phyloP scores from a whole-genome alignment of 2,888 invertebrate genomes.

The Drosophila borborema region DNA sequence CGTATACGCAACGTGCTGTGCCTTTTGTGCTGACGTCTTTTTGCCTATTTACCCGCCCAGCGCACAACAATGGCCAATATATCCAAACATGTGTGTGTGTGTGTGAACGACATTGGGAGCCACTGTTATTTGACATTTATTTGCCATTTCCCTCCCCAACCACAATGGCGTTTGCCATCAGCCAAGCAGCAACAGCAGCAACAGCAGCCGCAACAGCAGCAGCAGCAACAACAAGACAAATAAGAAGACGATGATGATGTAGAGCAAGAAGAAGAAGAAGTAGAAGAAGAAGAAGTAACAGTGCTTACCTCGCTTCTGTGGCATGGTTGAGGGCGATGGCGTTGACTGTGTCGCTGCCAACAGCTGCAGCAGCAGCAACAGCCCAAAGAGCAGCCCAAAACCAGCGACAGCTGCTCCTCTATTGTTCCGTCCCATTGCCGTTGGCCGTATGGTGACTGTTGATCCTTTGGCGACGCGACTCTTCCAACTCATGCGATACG shows the following conservation, averaged over 20 bases:
- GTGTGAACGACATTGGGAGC: constrained; percentile 25
- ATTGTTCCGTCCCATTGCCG: constrained; percentile 60
- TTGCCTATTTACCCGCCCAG: constrained; percentile 50
- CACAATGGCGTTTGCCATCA: constrained; percentile 27
- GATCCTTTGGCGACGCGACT: constrained; percentile 34
- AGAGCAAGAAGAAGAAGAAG: background rate
- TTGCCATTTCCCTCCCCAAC: constrained; percentile 70
- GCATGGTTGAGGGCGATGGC: constrained; percentile 84
- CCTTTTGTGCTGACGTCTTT: constrained; percentile 66
- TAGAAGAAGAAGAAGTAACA: constrained; percentile 2
- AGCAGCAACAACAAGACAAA: background rate
- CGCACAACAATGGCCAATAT: constrained; percentile 61
- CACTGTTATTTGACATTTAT: constrained; percentile 79
- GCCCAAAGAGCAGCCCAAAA: constrained; percentile 56
- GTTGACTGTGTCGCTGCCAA: constrained; percentile 77
- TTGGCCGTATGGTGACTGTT: constrained; percentile 31
- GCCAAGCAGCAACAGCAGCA: constrained; percentile 12
- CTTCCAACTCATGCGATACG: constrained; percentile 16
- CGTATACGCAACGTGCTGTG: constrained; percentile 76
- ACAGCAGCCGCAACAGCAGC: constrained; percentile 5
- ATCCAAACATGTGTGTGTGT: constrained; percentile 43
- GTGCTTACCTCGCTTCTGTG: constrained; percentile 84
- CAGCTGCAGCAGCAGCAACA: constrained; percentile 79
- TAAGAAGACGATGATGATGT: background rate
- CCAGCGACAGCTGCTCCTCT: constrained; percentile 40